Percentiles rank a stretch among this genome's conserved stretches.
phyloP scores from a whole-genome alignment of 2,113 vertebrate genomes.

The Buteo buteo region DNA sequence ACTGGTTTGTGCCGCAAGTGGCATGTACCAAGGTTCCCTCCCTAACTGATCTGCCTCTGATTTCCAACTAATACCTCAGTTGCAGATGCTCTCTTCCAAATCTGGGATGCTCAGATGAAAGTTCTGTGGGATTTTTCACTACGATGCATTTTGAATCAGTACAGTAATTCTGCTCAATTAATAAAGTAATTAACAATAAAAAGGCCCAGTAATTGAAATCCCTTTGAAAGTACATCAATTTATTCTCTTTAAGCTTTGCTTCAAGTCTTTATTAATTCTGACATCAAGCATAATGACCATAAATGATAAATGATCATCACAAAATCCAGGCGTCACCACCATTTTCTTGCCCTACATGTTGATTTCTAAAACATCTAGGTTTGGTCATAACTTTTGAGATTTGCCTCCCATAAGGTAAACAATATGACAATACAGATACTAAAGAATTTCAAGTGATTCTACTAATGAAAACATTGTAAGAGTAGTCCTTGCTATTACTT shows the following conservation, averaged over 20 bases:
- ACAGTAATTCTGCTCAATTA: conserved; percentile 57
- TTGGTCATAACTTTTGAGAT: neutral
- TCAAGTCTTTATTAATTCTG: conserved; percentile 63
- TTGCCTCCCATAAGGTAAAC: neutral
- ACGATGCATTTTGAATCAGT: conserved; percentile 1
- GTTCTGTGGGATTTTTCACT: neutral
- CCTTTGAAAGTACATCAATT: conserved; percentile 56
- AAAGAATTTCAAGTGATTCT: neutral
- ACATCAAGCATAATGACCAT: conserved; percentile 17
- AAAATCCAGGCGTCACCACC: conserved; percentile 17
- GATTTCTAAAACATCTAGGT: neutral
- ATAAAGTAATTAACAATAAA: conserved; percentile 67
- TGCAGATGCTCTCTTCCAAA: neutral
- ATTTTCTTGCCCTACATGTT: neutral
- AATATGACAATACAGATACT: neutral
- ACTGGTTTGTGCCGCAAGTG: neutral
- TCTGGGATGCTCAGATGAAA: neutral
- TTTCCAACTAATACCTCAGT: neutral
- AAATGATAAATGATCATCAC: conserved; percentile 58
- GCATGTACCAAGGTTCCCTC: neutral
- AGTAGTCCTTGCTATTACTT: neutral
- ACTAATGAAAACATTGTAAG: neutral
- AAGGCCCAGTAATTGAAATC: conserved; percentile 48
- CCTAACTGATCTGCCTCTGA: neutral
- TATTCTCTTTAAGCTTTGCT: conserved; percentile 49